Evolutionary conservation across 2,113 vertebrate genomes (phyloP).

Genomic region (Ardeotis arabs): DNA sequence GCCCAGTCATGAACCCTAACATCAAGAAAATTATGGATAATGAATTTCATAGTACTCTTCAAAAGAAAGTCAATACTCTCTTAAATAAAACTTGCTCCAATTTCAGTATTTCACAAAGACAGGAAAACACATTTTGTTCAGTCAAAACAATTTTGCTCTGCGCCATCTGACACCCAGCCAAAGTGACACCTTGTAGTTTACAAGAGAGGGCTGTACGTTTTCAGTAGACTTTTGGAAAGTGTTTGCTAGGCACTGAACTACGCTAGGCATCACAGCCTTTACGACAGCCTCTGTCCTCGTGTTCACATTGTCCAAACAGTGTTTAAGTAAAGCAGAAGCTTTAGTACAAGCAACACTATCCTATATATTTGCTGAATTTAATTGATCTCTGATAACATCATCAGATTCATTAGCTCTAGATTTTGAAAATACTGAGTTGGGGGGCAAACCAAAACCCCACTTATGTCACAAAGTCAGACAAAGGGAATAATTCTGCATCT

Average conservation of each 20-base stretch:
- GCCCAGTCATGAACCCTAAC: accelerated
- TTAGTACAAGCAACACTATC: not conserved
- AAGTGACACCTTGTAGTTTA: not conserved
- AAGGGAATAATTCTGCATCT: not conserved
- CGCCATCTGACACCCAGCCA: not conserved
- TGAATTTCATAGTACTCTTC: not conserved
- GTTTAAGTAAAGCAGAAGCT: not conserved
- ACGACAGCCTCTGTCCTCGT: not conserved
- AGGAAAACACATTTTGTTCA: not conserved
- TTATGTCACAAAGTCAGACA: not conserved
- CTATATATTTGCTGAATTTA: not conserved
- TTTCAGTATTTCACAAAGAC: not conserved
- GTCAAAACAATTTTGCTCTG: not conserved
- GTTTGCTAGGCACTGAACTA: not conserved
- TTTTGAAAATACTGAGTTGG: not conserved
- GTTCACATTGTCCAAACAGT: not conserved
- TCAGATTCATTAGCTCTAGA: not conserved
- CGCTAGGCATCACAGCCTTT: not conserved
- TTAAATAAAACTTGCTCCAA: not conserved
- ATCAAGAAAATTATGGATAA: not conserved
- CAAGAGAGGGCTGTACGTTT: not conserved
- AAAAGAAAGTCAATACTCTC: not conserved
- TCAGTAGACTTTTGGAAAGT: accelerated
- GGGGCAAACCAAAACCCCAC: not conserved
- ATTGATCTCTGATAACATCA: not conserved